phyloP scores from a whole-genome alignment of 2,888 invertebrate species.

The Gymnoscelis rufifasciata region DNA sequence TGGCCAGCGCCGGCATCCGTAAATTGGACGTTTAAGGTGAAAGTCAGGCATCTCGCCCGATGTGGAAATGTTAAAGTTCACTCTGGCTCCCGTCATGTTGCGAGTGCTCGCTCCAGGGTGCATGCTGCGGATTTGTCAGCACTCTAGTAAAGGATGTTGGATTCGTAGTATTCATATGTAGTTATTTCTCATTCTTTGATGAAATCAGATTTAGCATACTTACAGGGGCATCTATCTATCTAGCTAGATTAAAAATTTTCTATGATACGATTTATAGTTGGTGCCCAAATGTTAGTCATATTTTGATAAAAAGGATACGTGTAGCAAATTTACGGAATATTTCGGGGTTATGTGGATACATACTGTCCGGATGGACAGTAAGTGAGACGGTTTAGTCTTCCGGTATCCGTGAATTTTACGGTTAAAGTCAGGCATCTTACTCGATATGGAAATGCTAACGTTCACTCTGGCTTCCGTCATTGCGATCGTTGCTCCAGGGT shows the following conservation, averaged over 20 bases:
- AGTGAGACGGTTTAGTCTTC: slow-evolving; percentile 75
- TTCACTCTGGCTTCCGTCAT: slow-evolving; percentile 67
- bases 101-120: slow-evolving; percentile 60
- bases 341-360: no score
- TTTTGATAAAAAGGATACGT: no score
- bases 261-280: no score
- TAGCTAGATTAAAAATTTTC: no score
- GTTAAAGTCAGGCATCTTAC: slow-evolving; percentile 67
- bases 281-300: no score
- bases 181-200: no score
- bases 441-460: slow-evolving; percentile 72
- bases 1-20: slow-evolving; percentile 67
- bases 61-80: slow-evolving; percentile 74
- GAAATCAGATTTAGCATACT: no score
- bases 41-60: slow-evolving; percentile 63
- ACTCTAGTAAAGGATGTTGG: slow-evolving; percentile 38
- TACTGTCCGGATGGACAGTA: no score
- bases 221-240: no score
- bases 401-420: slow-evolving; percentile 73
- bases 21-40: slow-evolving; percentile 76
- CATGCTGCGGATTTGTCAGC: slow-evolving; percentile 38
- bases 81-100: slow-evolving; percentile 64
- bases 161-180: slow-evolving; percentile 9
- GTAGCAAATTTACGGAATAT: no score
- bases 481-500: slow-evolving; percentile 61